Evolutionary conservation across 2,888 invertebrate genomes (phyloP), one percentile per base, ranked within the genome.

Genomic region (Strigamia crassipes): DNA sequence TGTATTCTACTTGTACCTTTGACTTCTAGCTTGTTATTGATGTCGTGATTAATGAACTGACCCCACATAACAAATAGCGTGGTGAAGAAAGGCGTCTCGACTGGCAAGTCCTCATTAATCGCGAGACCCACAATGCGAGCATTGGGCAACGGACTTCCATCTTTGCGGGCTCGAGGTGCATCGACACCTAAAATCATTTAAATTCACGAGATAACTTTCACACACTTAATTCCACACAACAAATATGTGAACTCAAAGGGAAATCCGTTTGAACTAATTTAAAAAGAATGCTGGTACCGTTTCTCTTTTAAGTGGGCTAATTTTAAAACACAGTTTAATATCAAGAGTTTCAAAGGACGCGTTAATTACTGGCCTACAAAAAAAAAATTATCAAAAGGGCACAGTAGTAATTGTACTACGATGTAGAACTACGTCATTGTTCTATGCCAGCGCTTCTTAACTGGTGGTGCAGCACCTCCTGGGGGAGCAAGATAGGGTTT

Each of bases 31-130:
- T 80, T 80, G 27, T 80, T 80, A 51, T 80, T 80, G 80, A 80
- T 51, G 31, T 80, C 80, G 51, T 80, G 80, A 56, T 80, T 80
- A 15, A 80, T 80, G 61, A 80, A 80, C 56, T 80, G 80, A 15
- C 80, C 80, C 80, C 80, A 80, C 31, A 80, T 56, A n/a, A 80
- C 18, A 41, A 80, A 80, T 18, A 80, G 31, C 8, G 42, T 80
- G 23, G 80, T 80, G 51, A 80, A 80, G 18, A 18, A 42, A 21
- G 80, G 80, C 18, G 18, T 42, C 18, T 80, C 80, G 2, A 80
- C 21, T 46, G 80, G 80, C 12, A 46, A 13, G 23, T 80, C 80
- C 10, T 18, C 46, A 42, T 46, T 80, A 21, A 80, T 41, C 2
- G 23, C 46, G n/a, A 80, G 18, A 6, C 80, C 42, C 6, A 80